Evolutionary conservation across 1,140 invertebrate species (phyloP).

Genomic region (Listronotus oregonensis): DNA sequence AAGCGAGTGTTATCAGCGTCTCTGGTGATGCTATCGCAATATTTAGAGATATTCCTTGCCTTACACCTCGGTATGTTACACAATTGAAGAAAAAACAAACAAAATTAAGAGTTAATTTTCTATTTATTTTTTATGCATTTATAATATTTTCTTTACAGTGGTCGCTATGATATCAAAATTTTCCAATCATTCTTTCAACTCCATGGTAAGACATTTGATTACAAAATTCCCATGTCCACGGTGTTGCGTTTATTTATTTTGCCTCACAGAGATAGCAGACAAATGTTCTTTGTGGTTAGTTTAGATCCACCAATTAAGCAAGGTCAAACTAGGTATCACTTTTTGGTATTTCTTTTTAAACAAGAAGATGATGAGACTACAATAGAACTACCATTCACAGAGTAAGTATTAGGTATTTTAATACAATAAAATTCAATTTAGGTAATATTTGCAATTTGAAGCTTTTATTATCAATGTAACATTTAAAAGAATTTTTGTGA

Average conservation of each 20-base stretch:
- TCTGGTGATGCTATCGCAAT: slow-evolving; percentile 97
- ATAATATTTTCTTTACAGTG: slow-evolving; percentile 73
- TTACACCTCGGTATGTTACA: slow-evolving; percentile 84
- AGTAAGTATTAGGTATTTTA: no score
- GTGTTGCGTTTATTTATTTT: slow-evolving; percentile 92
- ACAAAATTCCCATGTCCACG: slow-evolving; percentile 97
- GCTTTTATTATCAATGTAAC: no score
- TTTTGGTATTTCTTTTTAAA: slow-evolving; percentile 91
- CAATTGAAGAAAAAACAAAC: no score
- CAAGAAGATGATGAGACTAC: slow-evolving; percentile 94
- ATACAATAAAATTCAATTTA: slow-evolving; percentile 19
- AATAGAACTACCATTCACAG: slow-evolving; percentile 89
- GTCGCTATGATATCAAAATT: slow-evolving; percentile 99
- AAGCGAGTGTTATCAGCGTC: slow-evolving; percentile 96
- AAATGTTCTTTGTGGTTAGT: slow-evolving; percentile 98
- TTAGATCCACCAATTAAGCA: slow-evolving; percentile 99
- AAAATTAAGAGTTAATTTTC: not conserved
- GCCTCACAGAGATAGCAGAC: slow-evolving; percentile 96
- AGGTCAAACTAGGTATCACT: slow-evolving; percentile 96
- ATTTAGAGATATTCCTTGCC: slow-evolving; percentile 95
- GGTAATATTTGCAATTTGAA: not conserved
- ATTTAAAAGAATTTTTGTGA: no score
- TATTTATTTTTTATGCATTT: slow-evolving; percentile 35
- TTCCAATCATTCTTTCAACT: slow-evolving; percentile 97
- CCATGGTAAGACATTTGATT: slow-evolving; percentile 99